Evolutionary conservation across 1,140 invertebrate species (phyloP), one percentile per base, ranked within the genome.

Genomic region (Cheumatopsyche charites): DNA sequence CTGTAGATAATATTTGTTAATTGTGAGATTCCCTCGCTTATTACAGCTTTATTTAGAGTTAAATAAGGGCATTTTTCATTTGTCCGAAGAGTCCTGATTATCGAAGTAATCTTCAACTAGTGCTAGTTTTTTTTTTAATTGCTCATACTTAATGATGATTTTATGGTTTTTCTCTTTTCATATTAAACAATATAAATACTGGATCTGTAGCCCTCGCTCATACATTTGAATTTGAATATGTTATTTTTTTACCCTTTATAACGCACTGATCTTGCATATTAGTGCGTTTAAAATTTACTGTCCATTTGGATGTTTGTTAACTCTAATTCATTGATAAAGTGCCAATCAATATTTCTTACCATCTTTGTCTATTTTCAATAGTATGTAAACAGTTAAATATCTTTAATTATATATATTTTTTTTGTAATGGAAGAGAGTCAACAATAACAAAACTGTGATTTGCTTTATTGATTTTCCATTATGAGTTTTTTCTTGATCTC

Each of bases 11-110:
- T 25, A 62, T 43, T 62, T 47, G 26, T 84, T 82, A 82, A 78
- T 80, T 79, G 80, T 82, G 82, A 82, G 80, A 80, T 80, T 82
- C 66, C 66, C 66, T 73, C 62, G 72, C 72, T 73, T 70, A 19
- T 70, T 52, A 67, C 62, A 66, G 72, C 68, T 62, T 68, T 68
- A 52, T 62, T 62, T 71, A 63, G 58, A 41, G 63, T 63, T 15
- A 47, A 45, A 9, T 36, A 19, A 23, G 58, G 23, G 23, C 17
- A n/a, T 45, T 15, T 19, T 43, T 49, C 49, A 11, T 2, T 47
- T 19, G 25, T 42, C 41, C 19, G 49, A 49, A 42, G 19, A 61
- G 67, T 61, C 67, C 36, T 58, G 11, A 23, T 12, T 58, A 25
- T 58, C 4, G 1, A 58, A 21, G n/a, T 58, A 63, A 41, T 42